phyloP scores from a whole-genome alignment of 2,113 vertebrate genomes.

The Oncorhynchus kisutch region DNA sequence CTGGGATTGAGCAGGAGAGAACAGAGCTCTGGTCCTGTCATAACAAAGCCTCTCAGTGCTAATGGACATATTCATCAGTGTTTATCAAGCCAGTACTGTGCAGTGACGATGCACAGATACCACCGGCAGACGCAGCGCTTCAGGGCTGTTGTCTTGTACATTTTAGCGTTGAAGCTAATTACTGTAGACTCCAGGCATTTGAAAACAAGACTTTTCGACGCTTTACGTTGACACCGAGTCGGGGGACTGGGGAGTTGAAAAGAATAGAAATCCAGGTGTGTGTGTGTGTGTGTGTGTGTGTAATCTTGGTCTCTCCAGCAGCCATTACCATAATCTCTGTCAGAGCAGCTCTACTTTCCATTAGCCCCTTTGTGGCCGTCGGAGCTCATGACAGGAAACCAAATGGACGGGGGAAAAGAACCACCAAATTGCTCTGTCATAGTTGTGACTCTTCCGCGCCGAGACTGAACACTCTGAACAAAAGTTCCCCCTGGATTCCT shows the following conservation, averaged over 20 bases:
- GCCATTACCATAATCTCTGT: conserved; percentile 64
- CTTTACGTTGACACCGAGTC: conserved; percentile 17
- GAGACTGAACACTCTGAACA: conserved; percentile 45
- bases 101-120: conserved; percentile 18
- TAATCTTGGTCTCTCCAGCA: conserved; percentile 32
- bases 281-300: too few species aligned
- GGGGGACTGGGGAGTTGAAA: background rate
- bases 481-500: conserved; percentile 49
- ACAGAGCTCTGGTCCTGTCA: background rate
- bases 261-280: conserved; percentile 9
- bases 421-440: conserved; percentile 56
- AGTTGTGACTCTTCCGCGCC: conserved; percentile 56
- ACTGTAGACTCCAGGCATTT: conserved; percentile 25
- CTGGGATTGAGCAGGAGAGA: background rate
- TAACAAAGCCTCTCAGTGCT: background rate
- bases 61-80: background rate
- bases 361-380: conserved; percentile 56
- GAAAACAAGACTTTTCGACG: conserved; percentile 41
- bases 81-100: background rate
- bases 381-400: conserved; percentile 58
- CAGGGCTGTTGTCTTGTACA: conserved; percentile 48
- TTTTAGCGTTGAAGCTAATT: conserved; percentile 49
- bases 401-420: conserved; percentile 58
- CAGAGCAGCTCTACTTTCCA: conserved; percentile 42
- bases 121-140: background rate